Evolutionary conservation across 2,888 invertebrate genomes (phyloP).

Genomic region (Catocala nupta): DNA sequence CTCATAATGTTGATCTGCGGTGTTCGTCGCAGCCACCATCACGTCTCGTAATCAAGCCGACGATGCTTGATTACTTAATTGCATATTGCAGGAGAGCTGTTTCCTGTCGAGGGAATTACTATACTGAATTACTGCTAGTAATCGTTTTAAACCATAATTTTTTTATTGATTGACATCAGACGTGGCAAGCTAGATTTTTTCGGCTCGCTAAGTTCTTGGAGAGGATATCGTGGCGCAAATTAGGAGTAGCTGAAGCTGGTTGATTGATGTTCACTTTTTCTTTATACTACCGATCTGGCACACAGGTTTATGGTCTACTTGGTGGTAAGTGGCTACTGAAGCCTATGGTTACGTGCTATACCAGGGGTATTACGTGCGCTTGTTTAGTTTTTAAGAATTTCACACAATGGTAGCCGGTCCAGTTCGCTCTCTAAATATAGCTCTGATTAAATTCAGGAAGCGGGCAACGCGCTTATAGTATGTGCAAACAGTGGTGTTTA

Average conservation of each 20-base stretch:
- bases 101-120: constrained; percentile 20
- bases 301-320: no score
- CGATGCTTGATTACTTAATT: constrained; percentile 33
- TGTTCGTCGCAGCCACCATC: neutral
- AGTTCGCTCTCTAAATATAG: constrained; percentile 31
- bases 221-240: no score
- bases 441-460: constrained; percentile 27
- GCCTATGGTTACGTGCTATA: no score
- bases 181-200: constrained; percentile 1
- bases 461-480: constrained; percentile 19
- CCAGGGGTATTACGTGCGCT: no score
- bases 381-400: constrained; percentile 32
- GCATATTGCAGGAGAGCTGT: constrained; percentile 20
- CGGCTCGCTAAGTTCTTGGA: no score
- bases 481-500: constrained; percentile 27
- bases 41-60: constrained; percentile 5
- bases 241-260: no score
- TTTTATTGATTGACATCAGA: neutral
- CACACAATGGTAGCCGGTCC: constrained; percentile 24
- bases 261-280: no score
- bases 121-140: neutral
- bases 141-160: constrained; percentile 5
- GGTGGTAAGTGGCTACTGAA: no score
- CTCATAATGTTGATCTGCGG: constrained; percentile 3
- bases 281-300: no score